phyloP scores from a whole-genome alignment of 2,113 vertebrate genomes.

The Chloebia gouldiae region DNA sequence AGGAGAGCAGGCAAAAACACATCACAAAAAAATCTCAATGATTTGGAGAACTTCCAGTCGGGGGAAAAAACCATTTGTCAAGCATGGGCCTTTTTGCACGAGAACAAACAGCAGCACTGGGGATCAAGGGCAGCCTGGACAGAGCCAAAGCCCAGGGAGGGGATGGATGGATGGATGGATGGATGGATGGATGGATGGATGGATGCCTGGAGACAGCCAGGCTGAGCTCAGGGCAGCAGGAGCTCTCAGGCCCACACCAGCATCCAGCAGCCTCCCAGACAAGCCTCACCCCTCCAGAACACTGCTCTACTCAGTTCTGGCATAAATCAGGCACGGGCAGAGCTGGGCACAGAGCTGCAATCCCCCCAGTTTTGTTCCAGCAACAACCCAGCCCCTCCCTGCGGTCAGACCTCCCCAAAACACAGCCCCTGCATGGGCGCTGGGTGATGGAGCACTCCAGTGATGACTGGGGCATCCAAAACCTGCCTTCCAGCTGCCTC shows the following conservation, averaged over 20 bases:
- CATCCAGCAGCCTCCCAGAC: background rate
- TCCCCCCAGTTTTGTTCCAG: background rate
- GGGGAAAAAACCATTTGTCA: background rate
- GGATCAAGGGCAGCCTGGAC: background rate
- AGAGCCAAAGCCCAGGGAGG: background rate
- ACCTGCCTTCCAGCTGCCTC: background rate
- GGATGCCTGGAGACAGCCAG: background rate
- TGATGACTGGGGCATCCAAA: background rate
- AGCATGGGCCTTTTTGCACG: fast-evolving
- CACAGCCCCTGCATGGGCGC: background rate
- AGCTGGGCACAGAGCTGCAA: background rate
- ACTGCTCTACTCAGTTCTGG: background rate
- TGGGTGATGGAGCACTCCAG: background rate
- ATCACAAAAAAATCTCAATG: background rate
- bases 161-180: background rate
- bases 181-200: too few relatives aligned
- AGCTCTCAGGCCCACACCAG: background rate
- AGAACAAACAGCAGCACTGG: background rate
- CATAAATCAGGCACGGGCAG: fast-evolving
- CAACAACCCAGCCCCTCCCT: background rate
- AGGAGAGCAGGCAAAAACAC: background rate
- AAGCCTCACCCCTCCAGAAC: background rate
- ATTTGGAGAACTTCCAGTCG: background rate
- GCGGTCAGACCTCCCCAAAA: background rate
- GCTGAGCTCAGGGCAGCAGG: background rate